phyloP scores from a whole-genome alignment of 2,113 vertebrate genomes.

The Martes martes region DNA sequence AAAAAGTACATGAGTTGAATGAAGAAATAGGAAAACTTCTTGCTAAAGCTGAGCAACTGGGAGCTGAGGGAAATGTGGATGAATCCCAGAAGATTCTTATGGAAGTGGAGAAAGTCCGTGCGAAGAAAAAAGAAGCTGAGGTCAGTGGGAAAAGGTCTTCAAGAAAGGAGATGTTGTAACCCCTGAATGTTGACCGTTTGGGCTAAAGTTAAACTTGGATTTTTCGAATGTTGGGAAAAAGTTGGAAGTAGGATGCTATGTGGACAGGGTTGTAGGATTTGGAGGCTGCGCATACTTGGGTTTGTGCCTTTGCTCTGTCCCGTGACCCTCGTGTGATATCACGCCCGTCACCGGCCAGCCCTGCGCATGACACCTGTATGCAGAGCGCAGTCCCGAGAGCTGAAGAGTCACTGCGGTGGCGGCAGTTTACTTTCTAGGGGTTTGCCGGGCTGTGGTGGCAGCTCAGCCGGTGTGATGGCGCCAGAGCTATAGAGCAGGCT shows the following conservation, averaged over 20 bases:
- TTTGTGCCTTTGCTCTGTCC: not conserved
- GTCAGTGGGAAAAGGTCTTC: slow-evolving; percentile 76
- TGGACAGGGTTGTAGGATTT: not conserved
- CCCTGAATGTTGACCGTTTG: not conserved
- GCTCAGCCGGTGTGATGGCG: not conserved
- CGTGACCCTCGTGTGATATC: not conserved
- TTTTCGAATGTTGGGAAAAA: not conserved
- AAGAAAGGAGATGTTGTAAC: not conserved
- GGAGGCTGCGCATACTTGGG: not conserved
- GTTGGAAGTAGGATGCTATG: not conserved
- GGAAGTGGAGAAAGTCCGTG: slow-evolving; percentile 97
- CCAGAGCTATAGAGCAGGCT: not conserved
- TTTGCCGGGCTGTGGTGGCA: too few species aligned
- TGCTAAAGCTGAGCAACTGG: slow-evolving; percentile 97
- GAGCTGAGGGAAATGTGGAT: slow-evolving; percentile 97
- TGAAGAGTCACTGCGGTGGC: not conserved
- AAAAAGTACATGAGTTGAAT: slow-evolving; percentile 98
- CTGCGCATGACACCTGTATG: not conserved
- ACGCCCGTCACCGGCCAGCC: not conserved
- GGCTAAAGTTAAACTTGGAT: not conserved
- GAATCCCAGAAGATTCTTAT: slow-evolving; percentile 97
- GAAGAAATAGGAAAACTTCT: slow-evolving; percentile 99
- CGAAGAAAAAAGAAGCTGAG: slow-evolving; percentile 98
- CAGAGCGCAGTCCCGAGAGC: not conserved
- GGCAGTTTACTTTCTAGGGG: not conserved